Evolutionary conservation across 2,113 vertebrate species (phyloP), one percentile per base, ranked within the genome.

Genomic region (Bos javanicus): DNA sequence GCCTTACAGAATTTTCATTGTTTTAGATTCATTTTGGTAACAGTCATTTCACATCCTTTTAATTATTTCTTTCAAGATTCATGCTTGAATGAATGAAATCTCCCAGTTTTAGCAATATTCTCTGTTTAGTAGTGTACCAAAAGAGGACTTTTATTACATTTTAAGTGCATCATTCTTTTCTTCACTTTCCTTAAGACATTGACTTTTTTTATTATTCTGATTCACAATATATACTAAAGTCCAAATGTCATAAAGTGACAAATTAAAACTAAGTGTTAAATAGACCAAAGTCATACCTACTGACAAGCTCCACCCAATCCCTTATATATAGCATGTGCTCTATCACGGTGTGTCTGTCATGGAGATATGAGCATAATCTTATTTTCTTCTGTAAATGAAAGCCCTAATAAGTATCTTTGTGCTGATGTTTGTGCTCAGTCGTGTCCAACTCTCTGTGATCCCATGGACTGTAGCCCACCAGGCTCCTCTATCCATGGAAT

Each of bases 51-150:
- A 95, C 62, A n/a, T 56, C 21, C 21, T 92, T 88, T 87, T 86
- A 93, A 89, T 91, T 57, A 43, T 85, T 92, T 90, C n/a, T 90
- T 96, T 96, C 30, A 92, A 36, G 19, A 88, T 95, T 92, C 92
- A 88, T 85, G 54, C 11, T 62, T 62, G 74, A 50, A 96, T 39
- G 39, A 90, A 97, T 60, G n/a, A 87, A 87, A 78, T 60, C 39
- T 80, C 95, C 39, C 6, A 94, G 7, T 94, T 23, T 52, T 81
- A 82, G 57, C 26, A 94, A 94, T 60, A 85, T 50, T 81, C 59
- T 80, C 13, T 30, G 12, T 80, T 92, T 60, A 87, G 36, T 86
- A 60, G 12, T 16, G n/a, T 33, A 50, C 33, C 12, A 82, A 62
- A 82, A 57, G 36, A 71, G 23, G 10, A 82, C 83, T 97, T 60